A percentile compares a stretch with the other conserved stretches of the same genome.
These are phyloP conservation scores for Panopea generosa DNA, from an alignment of 2,888 invertebrate species.

Conservation along the genomic window DNA sequence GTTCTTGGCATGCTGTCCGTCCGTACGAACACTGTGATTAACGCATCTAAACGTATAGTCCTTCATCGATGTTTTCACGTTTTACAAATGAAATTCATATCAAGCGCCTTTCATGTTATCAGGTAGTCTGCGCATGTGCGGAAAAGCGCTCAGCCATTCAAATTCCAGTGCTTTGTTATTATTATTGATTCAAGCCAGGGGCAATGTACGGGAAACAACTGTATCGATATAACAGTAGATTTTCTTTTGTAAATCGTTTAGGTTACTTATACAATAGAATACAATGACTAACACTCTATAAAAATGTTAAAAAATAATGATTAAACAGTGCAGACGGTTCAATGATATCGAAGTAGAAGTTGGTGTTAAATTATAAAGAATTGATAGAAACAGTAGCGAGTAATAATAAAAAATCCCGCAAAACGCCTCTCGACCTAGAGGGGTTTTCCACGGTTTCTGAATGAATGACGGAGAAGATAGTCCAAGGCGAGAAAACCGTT, in stretches of 20 bases:
- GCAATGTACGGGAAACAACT: conserved; percentile 42
- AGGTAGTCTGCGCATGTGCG: conserved; percentile 53
- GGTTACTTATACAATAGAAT: conserved; percentile 20
- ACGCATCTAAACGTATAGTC: conserved; percentile 28
- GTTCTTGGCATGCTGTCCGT: conserved; percentile 61
- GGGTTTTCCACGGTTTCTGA: background rate
- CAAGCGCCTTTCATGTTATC: conserved; percentile 49
- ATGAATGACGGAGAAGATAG: background rate
- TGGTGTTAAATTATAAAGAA: no score
- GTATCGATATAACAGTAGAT: conserved; percentile 26
- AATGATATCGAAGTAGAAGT: no score
- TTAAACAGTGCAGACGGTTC: no score
- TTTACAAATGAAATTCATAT: conserved; percentile 53
- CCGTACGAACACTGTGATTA: conserved; percentile 35
- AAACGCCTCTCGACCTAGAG: background rate
- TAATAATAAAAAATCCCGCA: background rate
- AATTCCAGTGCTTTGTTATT: conserved; percentile 64
- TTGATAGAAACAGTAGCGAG: background rate
- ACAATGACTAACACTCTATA: conserved; percentile 11
- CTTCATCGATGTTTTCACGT: conserved; percentile 43
- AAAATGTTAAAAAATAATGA: background rate
- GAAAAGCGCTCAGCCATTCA: conserved; percentile 59
- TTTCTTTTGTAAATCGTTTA: conserved; percentile 38
- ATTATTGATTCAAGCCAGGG: conserved; percentile 48
- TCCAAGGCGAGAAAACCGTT: background rate